These are phyloP conservation scores for Zosterops borbonicus DNA, from an alignment of 2,113 vertebrate species.

Conservation along the genomic window DNA sequence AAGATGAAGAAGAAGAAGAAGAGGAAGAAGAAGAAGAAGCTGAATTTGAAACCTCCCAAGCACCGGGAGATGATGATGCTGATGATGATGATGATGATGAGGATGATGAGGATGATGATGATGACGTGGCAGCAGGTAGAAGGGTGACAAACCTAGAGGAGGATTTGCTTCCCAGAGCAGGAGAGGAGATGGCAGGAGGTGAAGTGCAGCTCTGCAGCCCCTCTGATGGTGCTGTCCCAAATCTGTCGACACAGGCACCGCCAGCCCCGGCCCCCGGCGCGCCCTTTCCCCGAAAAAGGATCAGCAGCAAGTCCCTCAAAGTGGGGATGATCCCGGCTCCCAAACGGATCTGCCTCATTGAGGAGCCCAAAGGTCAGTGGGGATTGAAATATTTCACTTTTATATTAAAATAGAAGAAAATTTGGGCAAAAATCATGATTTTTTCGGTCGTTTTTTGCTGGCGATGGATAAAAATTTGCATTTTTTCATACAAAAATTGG, in stretches of 20 bases:
- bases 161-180: not conserved
- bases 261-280: not conserved
- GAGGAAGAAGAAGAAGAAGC: slow-evolving; percentile 40
- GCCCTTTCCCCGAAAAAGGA: slow-evolving; percentile 67
- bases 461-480: no score
- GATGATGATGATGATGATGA: not conserved
- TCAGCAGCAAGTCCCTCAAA: not conserved
- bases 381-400: fast-evolving
- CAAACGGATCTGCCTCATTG: not conserved
- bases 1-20: not conserved
- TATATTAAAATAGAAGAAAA: no score
- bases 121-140: slow-evolving; percentile 42
- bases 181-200: not conserved
- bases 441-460: no score
- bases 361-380: not conserved
- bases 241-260: slow-evolving; percentile 49
- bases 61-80: not conserved
- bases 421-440: not conserved
- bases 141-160: slow-evolving; percentile 10
- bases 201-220: not conserved
- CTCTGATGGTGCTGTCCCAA: slow-evolving; percentile 12
- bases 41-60: slow-evolving; percentile 26
- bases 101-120: slow-evolving; percentile 41
- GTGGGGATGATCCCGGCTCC: not conserved
- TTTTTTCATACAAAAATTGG: no score